Conservation (phyloP, 2,888 invertebrate genomes). For the Unio pictorum region DNA sequence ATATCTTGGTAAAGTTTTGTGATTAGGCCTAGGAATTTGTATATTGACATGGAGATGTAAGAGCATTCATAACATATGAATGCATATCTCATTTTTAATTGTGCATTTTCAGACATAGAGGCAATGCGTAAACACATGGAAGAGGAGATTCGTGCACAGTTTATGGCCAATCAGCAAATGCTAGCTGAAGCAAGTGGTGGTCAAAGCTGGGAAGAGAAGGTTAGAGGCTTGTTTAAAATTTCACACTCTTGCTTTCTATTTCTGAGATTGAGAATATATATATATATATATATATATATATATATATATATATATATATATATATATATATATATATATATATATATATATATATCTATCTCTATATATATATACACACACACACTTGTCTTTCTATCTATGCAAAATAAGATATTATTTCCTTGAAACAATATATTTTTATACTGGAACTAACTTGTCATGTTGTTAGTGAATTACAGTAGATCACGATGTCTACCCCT, state of each 20-base stretch:
- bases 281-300: too few species aligned
- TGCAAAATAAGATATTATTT: background rate
- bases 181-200: conserved; percentile 54
- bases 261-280: too few species aligned
- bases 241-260: too few species aligned
- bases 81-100: background rate
- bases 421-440: too few species aligned
- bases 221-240: conserved; percentile 16
- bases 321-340: background rate
- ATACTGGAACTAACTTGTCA: too few species aligned
- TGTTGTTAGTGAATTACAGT: too few species aligned
- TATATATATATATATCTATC: background rate
- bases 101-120: conserved; percentile 58
- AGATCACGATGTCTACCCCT: too few species aligned
- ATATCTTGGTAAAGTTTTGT: background rate
- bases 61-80: background rate
- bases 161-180: conserved; percentile 68
- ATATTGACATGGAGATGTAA: background rate
- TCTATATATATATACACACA: background rate
- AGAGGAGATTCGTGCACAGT: conserved; percentile 69
- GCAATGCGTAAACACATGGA: conserved; percentile 67
- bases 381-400: background rate
- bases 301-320: background rate
- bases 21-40: background rate
- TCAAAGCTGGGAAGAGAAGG: conserved; percentile 68